Conservation (phyloP, 1,140 invertebrate genomes). For the Monomorium pharaonis region DNA sequence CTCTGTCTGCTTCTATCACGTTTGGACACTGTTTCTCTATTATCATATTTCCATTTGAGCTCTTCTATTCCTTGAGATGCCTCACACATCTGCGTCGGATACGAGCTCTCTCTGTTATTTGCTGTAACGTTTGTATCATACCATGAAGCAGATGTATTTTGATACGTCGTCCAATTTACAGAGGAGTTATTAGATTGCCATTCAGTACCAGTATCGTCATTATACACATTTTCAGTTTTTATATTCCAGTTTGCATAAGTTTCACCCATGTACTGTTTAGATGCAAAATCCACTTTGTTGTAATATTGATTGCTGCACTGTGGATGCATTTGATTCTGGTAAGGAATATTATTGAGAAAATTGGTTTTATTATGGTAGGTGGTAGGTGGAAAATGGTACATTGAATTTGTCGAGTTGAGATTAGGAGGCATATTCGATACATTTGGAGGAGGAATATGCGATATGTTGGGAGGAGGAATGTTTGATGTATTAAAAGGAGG, state of each 20-base stretch:
- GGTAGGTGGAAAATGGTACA: conserved; percentile 31
- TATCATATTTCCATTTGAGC: conserved; percentile 59
- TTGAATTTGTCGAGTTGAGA: conserved; percentile 28
- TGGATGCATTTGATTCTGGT: conserved; percentile 24
- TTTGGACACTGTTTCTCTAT: conserved; percentile 34
- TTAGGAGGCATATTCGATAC: conserved; percentile 20
- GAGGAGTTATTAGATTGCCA: conserved; percentile 55
- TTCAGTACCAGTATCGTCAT: conserved; percentile 37
- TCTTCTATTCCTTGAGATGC: conserved; percentile 12
- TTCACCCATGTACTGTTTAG: conserved; percentile 37
- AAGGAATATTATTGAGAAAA: conserved; percentile 15
- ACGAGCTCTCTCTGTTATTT: conserved; percentile 42
- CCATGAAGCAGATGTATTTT: conserved; percentile 44
- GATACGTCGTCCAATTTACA: conserved; percentile 46
- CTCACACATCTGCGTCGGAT: conserved; percentile 4
- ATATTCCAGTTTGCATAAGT: conserved; percentile 68
- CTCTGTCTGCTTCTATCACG: conserved; percentile 51
- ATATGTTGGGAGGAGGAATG: neutral
- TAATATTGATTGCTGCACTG: conserved; percentile 57
- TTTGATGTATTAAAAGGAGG: conserved; percentile 54
- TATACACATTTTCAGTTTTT: conserved; percentile 53
- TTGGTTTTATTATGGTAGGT: conserved; percentile 34
- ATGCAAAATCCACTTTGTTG: conserved; percentile 31
- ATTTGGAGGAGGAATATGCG: conserved; percentile 11
- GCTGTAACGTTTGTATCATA: conserved; percentile 17